Conservation (phyloP, 1,140 invertebrate species). For the Euura saliciscinereae region DNA sequence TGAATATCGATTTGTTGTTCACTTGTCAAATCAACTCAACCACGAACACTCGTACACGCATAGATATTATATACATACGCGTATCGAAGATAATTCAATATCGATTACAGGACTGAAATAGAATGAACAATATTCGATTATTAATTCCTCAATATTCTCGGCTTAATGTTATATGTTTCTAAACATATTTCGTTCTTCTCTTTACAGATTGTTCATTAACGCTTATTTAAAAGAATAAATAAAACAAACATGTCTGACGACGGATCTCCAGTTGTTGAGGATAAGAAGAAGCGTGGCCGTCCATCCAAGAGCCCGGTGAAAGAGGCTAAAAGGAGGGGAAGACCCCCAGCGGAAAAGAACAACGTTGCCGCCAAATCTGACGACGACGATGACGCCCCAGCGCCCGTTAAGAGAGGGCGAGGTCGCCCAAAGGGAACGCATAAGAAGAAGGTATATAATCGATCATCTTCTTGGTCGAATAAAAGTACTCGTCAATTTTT, state of each 20-base stretch:
- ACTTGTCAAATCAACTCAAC: no score
- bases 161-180: no score
- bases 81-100: no score
- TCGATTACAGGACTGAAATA: no score
- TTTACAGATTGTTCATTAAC: not conserved
- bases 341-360: conserved; percentile 51
- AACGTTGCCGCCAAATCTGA: conserved; percentile 53
- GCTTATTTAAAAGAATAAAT: not conserved
- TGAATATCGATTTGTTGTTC: no score
- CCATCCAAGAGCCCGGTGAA: conserved; percentile 52
- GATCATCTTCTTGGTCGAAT: no score
- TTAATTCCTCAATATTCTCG: no score
- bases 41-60: no score
- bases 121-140: no score
- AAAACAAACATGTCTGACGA: conserved; percentile 53
- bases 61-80: no score
- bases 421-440: conserved; percentile 59
- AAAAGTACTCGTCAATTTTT: no score
- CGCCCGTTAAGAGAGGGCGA: conserved; percentile 58
- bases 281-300: conserved; percentile 57
- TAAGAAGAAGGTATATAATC: conserved; percentile 53
- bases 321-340: conserved; percentile 57
- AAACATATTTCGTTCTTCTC: no score
- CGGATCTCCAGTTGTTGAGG: conserved; percentile 55
- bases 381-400: conserved; percentile 54